Conservation (phyloP, 2,113 vertebrate species). For the Leptocoma aspasia region DNA sequence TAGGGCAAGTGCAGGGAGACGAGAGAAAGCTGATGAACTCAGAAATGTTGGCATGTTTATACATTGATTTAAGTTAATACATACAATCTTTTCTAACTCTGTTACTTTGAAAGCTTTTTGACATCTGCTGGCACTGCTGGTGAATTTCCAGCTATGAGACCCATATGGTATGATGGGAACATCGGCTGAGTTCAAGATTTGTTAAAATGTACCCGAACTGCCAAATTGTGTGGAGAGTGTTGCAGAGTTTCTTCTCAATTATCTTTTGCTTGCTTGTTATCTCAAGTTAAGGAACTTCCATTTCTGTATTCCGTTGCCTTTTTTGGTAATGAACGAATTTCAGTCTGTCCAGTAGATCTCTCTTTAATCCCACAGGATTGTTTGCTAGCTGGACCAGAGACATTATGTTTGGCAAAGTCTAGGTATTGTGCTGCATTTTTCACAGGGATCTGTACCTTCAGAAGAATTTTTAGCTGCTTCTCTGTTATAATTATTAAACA, state of each 20-base stretch:
- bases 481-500: neutral
- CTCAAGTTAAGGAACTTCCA: neutral
- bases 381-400: neutral
- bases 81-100: neutral
- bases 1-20: neutral
- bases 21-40: neutral
- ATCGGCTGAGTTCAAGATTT: neutral
- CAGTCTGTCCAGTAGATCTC: neutral
- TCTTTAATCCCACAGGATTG: neutral
- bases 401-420: neutral
- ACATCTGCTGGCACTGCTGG: constrained; percentile 10
- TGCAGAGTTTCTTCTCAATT: neutral
- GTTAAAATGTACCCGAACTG: constrained; percentile 5
- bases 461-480: neutral
- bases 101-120: constrained; percentile 24
- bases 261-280: neutral
- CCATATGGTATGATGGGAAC: constrained; percentile 7
- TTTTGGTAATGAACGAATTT: neutral
- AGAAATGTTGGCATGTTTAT: constrained; percentile 7
- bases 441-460: neutral
- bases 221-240: neutral
- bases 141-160: constrained; percentile 2
- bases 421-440: neutral
- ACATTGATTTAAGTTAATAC: constrained; percentile 1
- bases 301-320: neutral